Evolutionary conservation across 2,888 invertebrate species (phyloP), one percentile per base, ranked within the genome.

Genomic region (Baccha elongata): DNA sequence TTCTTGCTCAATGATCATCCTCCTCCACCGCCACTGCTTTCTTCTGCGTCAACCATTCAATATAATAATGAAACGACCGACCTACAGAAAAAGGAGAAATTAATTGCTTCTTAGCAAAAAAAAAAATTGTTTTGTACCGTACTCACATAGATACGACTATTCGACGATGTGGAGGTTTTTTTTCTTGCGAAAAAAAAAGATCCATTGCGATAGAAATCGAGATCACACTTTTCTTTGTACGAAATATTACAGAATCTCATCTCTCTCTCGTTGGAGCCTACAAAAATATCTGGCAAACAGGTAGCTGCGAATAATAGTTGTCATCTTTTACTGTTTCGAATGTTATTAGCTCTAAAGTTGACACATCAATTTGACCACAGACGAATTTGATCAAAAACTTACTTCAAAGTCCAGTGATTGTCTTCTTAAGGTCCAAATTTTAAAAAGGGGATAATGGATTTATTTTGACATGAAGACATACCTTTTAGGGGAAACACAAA

Each of bases 41-140:
- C 53, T 17, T 46, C 68, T 35, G 10, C 67, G 35, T 46, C 64
- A 60, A 29, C 17, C 37, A 50, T 58, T 65, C 65, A 75, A 60
- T 40, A 42, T 40, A 15, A 55, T 23, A 23, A 50, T 37, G 42
- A 50, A 50, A 37, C 29, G 26, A 42, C 64, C 81, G 71, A 80
- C 75, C 81, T 76, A 76, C 72, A 83, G 83, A 64, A 83, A 83
- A 83, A 76, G 76, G 76, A 83, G 83, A 83, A 83, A 83, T 83
- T 83, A 83, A 83, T 83, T 83, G 76, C 67, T 71, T 58, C 23
- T 65, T 72, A 62, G 69, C 58, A 19, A 6, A 68, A 79, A 67
- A 75, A 74, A 50, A 74, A 32, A 26, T 32, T 6, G 17, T 8
- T 21, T n/a, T n/a, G 37, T 21, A 37, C 53, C n/a, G 11, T 15